Percentiles rank a stretch among this genome's conserved stretches.
phyloP scores from a whole-genome alignment of 92 coral and sea anemone species.

The Pocillopora grandis region DNA sequence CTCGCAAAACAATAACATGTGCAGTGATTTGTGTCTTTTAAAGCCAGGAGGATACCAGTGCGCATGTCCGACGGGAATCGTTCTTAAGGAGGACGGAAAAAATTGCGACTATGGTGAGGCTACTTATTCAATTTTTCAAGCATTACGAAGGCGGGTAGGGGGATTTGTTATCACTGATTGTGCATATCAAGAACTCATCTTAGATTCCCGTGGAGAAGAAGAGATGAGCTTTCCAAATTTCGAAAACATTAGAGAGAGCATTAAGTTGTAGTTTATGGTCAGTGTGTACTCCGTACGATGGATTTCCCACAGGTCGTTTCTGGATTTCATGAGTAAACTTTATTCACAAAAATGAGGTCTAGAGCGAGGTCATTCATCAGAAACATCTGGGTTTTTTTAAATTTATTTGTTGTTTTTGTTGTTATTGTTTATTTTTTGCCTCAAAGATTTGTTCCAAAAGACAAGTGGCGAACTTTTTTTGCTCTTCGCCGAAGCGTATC shows the following conservation, averaged over 20 bases:
- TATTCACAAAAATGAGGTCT: neutral
- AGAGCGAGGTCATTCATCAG: neutral
- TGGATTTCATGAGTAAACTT: too few species aligned
- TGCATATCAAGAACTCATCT: neutral
- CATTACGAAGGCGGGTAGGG: too few species aligned
- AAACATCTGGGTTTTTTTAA: neutral
- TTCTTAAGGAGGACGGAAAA: constrained; percentile 30
- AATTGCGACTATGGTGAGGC: constrained; percentile 21
- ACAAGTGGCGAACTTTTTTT: constrained; percentile 33
- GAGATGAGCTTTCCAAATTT: neutral
- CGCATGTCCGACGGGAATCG: constrained; percentile 38
- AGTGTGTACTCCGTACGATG: too few species aligned
- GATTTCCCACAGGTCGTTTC: too few species aligned
- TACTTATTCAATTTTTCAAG: too few species aligned
- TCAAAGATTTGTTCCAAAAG: neutral
- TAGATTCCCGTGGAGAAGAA: neutral
- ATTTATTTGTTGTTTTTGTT: neutral
- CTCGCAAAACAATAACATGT: neutral
- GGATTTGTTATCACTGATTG: neutral
- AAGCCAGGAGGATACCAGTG: constrained; percentile 23
- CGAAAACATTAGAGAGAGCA: too few species aligned
- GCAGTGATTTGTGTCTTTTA: constrained; percentile 23
- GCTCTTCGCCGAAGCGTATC: constrained; percentile 56
- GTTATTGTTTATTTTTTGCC: neutral
- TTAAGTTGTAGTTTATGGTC: too few species aligned